Conservation (phyloP, 2,113 vertebrate genomes). For the Sapayoa aenigma region DNA sequence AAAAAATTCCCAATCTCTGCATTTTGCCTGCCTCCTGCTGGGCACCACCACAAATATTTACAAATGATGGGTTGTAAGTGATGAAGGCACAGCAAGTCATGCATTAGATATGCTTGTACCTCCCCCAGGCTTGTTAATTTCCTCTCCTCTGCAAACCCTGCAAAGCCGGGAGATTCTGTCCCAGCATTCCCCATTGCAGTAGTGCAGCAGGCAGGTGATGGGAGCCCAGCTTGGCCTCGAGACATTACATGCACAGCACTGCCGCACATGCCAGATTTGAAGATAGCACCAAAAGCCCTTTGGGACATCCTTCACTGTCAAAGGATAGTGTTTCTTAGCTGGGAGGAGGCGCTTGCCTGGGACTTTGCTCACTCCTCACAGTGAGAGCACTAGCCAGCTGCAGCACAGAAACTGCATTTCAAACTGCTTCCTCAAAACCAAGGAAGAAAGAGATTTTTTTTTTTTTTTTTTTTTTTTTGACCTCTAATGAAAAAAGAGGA, state of each 20-base stretch:
- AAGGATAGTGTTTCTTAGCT: neutral
- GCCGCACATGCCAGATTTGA: neutral
- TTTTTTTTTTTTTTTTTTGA: neutral
- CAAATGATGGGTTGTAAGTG: neutral
- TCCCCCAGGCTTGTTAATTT: neutral
- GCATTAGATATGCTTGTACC: neutral
- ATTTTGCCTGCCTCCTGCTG: neutral
- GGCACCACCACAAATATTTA: neutral
- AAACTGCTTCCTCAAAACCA: neutral
- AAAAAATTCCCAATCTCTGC: neutral
- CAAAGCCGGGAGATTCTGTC: neutral
- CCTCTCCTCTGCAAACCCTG: neutral
- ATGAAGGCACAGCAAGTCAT: neutral
- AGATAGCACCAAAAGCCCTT: neutral
- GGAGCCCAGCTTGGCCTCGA: accelerated
- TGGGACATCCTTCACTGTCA: neutral
- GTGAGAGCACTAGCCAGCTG: neutral
- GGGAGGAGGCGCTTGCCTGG: neutral
- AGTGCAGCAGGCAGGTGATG: neutral
- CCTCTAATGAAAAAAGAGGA: neutral
- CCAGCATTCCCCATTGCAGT: accelerated
- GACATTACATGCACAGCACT: neutral
- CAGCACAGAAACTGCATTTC: neutral
- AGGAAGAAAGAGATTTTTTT: neutral
- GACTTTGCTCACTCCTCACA: neutral